Conservation (phyloP, 1,140 invertebrate species). For the Octopus bimaculoides region DNA sequence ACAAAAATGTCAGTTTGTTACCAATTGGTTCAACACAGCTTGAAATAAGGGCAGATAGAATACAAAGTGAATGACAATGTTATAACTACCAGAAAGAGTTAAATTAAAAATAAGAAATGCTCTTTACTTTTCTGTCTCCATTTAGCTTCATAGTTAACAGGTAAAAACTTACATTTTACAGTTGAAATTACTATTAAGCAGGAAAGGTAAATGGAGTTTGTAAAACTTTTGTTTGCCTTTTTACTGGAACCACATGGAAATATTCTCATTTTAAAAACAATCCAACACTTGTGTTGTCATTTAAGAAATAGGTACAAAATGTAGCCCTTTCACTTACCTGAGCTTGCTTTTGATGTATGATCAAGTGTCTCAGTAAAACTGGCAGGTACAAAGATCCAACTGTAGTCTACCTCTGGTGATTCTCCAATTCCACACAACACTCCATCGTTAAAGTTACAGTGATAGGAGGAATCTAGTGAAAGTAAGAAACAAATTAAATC, state of each 20-base stretch:
- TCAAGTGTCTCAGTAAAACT: slow-evolving; percentile 18
- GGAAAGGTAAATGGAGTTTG: too few relatives aligned
- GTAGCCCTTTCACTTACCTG: slow-evolving; percentile 15
- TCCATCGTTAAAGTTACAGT: slow-evolving; percentile 37
- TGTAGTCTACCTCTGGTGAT: slow-evolving; percentile 25
- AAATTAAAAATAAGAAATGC: too few relatives aligned
- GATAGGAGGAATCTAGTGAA: slow-evolving; percentile 25
- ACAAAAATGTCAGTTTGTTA: background rate
- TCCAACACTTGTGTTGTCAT: too few relatives aligned
- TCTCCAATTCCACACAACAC: slow-evolving; percentile 35
- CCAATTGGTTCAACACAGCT: too few relatives aligned
- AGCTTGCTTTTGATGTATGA: slow-evolving; percentile 18
- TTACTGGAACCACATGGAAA: too few relatives aligned
- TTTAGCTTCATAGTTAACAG: background rate
- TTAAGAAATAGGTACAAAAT: too few relatives aligned
- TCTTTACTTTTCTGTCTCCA: background rate
- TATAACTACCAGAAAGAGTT: too few relatives aligned
- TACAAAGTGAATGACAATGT: too few relatives aligned
- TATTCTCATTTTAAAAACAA: too few relatives aligned
- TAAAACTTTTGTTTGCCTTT: too few relatives aligned
- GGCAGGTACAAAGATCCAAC: slow-evolving; percentile 26
- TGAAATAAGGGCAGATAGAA: too few relatives aligned
- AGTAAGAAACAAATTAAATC: background rate
- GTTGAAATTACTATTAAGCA: too few relatives aligned
- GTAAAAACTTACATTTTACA: background rate